Evolutionary conservation across 2,797 vertebrate species (phyloP), one percentile per base, ranked within the genome.

Genomic region (Sarcophilus harrisii): DNA sequence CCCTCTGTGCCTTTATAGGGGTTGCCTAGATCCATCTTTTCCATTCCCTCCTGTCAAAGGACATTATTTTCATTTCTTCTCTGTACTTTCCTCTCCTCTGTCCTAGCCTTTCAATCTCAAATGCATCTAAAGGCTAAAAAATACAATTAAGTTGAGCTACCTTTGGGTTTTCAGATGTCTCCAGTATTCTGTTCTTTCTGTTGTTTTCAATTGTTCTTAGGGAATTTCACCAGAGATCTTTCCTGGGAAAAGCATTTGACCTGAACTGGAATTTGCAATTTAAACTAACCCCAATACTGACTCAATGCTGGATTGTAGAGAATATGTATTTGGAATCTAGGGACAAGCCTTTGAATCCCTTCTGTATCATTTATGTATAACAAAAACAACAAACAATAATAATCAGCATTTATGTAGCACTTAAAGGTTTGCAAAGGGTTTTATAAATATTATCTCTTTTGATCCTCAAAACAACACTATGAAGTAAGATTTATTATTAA

Each of bases 11-110:
- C 62, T 62, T 59, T 57, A 89, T 0, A 54, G 5, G 18, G 91
- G 30, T 55, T 91, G 27, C 11, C 21, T 94, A 27, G 27, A 57
- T 96, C 52, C 30, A 93, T 92, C 4, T 90, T 90, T 92, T 58
- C 21, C 49, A 55, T 92, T 91, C 1, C 45, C 92, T 95, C 49
- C 55, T 90, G 18, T 91, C 81, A 96, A 93, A 87, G 89, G 89
- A 2, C 3, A 91, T 93, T 54, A 38, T 93, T 95, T 94, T 90
- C 5, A 81, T 89, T 94, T 97, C 45, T 95, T 96, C 30, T 55
- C 12, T 90, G n/a, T 1, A 28, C 95, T 95, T 4, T 93, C 6
- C 11, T 95, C 16, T 90, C 29, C 73, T 97, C 93, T 95, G 4
- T 93, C 57, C 27, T 13, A 94, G 14, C 0, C 12, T 89, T 93